Percentiles rank a stretch among this genome's conserved stretches.
These are phyloP conservation scores for Strigamia transsilvanica DNA, from an alignment of 2,888 invertebrate species.

Conservation along the genomic window DNA sequence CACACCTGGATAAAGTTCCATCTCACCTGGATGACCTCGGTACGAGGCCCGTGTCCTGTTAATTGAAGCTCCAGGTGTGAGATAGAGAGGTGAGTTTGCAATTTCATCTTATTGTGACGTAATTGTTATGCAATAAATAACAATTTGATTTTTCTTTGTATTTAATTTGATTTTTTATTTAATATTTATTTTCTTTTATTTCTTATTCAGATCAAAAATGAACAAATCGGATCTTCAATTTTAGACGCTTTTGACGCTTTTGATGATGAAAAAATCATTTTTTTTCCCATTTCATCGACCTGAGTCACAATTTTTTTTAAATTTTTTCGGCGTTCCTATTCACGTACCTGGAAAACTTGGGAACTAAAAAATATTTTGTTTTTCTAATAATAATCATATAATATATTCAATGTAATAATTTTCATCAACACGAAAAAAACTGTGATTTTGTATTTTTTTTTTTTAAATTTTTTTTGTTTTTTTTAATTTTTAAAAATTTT, in stretches of 20 bases:
- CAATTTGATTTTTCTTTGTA: not conserved
- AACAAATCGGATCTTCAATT: not conserved
- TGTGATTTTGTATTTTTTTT: slow-evolving; percentile 12
- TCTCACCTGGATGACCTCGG: slow-evolving; percentile 56
- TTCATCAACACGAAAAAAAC: slow-evolving; percentile 17
- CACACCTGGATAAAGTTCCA: slow-evolving; percentile 56
- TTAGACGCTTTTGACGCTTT: not conserved
- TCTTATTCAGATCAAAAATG: not conserved
- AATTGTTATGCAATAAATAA: not conserved
- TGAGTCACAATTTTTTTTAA: not conserved
- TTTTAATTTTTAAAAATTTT: slow-evolving; percentile 8
- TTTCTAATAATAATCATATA: not conserved
- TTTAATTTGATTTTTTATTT: not conserved
- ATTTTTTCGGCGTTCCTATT: not conserved
- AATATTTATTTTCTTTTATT: not conserved
- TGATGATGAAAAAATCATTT: too few relatives aligned
- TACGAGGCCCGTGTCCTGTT: slow-evolving; percentile 57
- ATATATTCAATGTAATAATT: not conserved
- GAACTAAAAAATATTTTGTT: slow-evolving; percentile 13
- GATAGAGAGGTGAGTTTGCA: slow-evolving; percentile 29
- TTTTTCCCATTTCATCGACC: not conserved
- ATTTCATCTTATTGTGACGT: slow-evolving; percentile 33
- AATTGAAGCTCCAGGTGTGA: slow-evolving; percentile 38
- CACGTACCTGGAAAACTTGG: slow-evolving; percentile 13
- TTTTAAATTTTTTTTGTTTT: slow-evolving; percentile 4